Conservation (phyloP, 1,140 invertebrate species). For the Phortica variegata region DNA sequence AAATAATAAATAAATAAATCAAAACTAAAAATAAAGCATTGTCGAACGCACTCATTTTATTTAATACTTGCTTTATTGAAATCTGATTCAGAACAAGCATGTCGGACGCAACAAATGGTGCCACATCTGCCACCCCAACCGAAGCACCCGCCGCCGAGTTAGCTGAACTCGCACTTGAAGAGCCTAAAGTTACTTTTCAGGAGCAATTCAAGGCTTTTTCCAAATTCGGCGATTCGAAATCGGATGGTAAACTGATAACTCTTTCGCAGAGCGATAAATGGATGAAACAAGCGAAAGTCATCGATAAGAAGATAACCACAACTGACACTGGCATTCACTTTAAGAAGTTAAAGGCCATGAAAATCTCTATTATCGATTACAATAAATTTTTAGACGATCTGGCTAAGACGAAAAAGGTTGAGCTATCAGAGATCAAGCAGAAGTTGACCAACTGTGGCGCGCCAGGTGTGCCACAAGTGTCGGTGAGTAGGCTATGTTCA, state of each 20-base stretch:
- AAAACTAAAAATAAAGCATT: neutral
- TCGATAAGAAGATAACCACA: conserved; percentile 87
- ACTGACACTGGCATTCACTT: conserved; percentile 88
- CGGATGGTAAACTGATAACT: conserved; percentile 83
- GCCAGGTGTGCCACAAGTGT: conserved; percentile 64
- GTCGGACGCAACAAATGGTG: conserved; percentile 43
- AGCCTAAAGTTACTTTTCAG: conserved; percentile 50
- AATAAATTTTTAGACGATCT: conserved; percentile 80
- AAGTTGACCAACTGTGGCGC: conserved; percentile 77
- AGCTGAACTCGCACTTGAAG: conserved; percentile 44
- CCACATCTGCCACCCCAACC: conserved; percentile 20
- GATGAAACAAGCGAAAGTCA: conserved; percentile 94
- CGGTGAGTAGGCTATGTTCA: conserved; percentile 46
- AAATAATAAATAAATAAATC: neutral
- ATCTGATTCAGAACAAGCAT: conserved; percentile 20
- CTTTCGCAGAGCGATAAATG: conserved; percentile 90
- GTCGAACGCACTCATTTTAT: neutral
- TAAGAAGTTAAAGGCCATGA: conserved; percentile 81
- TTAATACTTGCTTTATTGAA: neutral
- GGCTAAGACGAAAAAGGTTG: conserved; percentile 77
- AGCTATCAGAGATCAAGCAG: conserved; percentile 71
- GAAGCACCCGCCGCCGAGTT: conserved; percentile 41
- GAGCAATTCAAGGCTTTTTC: conserved; percentile 71
- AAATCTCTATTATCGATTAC: conserved; percentile 73
- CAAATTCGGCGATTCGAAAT: conserved; percentile 85